Percentiles rank a stretch among this genome's conserved stretches.
phyloP scores from a whole-genome alignment of 1,140 invertebrate species.

The Trinorchestia longiramus region DNA sequence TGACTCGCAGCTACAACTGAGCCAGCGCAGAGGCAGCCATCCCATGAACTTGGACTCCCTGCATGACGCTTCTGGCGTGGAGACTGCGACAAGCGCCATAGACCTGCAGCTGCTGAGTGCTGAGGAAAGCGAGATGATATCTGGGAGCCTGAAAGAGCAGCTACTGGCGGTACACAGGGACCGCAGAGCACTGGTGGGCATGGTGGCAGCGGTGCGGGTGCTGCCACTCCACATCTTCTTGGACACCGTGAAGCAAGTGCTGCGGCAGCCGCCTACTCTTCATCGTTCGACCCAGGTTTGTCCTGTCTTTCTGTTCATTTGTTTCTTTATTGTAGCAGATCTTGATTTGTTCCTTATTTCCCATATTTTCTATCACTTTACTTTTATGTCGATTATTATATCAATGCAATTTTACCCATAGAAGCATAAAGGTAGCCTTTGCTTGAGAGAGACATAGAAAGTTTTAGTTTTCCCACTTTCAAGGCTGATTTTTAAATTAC shows the following conservation, averaged over 20 bases:
- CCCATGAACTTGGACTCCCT: conserved; percentile 30
- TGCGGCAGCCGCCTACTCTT: conserved; percentile 82
- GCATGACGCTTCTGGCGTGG: conserved; percentile 58
- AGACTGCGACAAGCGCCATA: conserved; percentile 54
- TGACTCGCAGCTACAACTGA: conserved; percentile 51
- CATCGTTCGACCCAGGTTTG: conserved; percentile 73
- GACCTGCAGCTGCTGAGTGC: background rate
- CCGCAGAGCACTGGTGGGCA: conserved; percentile 83
- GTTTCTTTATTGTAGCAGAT: background rate
- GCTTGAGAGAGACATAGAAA: background rate
- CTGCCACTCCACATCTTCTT: conserved; percentile 88
- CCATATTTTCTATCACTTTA: background rate
- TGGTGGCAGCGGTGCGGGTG: conserved; percentile 84
- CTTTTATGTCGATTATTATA: background rate
- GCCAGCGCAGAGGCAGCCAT: conserved; percentile 46
- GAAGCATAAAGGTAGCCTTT: background rate
- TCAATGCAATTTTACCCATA: background rate
- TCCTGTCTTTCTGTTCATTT: background rate
- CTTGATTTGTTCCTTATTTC: background rate
- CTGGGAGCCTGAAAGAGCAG: background rate
- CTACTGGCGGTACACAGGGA: conserved; percentile 48
- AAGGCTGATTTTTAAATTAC: too few relatives aligned
- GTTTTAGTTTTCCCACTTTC: too few relatives aligned
- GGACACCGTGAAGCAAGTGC: conserved; percentile 85
- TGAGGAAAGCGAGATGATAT: background rate